Conservation (phyloP, 2,888 invertebrate genomes). For the Patella pellucida region DNA sequence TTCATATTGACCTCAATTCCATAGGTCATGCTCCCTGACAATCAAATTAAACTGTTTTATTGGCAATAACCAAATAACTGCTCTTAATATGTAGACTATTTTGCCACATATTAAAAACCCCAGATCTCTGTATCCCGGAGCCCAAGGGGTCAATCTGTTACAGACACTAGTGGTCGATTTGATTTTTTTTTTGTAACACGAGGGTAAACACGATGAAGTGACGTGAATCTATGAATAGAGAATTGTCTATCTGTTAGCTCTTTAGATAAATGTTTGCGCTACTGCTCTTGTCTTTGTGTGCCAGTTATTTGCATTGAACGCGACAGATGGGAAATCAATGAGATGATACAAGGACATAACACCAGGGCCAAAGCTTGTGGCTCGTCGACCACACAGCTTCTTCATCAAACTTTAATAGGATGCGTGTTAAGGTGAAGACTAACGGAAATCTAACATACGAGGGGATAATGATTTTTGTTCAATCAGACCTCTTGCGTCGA, state of each 20-base stretch:
- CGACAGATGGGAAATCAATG: conserved; percentile 29
- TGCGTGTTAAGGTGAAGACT: conserved; percentile 13
- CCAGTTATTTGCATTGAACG: conserved; percentile 26
- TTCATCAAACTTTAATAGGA: conserved; percentile 16
- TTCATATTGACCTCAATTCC: too few relatives aligned
- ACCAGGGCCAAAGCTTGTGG: conserved; percentile 11
- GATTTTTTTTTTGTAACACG: too few relatives aligned
- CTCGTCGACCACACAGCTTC: conserved; percentile 18
- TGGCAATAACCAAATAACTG: too few relatives aligned
- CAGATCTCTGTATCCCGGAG: too few relatives aligned
- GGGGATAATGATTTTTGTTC: conserved; percentile 23
- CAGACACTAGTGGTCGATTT: too few relatives aligned
- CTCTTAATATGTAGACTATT: too few relatives aligned
- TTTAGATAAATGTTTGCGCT: conserved; percentile 26
- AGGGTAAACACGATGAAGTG: too few relatives aligned
- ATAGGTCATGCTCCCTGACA: too few relatives aligned
- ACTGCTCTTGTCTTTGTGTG: conserved; percentile 22
- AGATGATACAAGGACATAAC: conserved; percentile 15
- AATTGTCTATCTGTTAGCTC: conserved; percentile 23
- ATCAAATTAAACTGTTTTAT: too few relatives aligned
- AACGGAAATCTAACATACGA: conserved; percentile 25
- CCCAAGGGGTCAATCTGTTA: too few relatives aligned
- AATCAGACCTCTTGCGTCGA: not conserved
- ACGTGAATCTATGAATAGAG: not conserved
- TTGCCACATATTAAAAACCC: too few relatives aligned